A percentile compares a stretch with the other conserved stretches of the same genome.
These are phyloP conservation scores for Solea solea DNA, from an alignment of 2,113 vertebrate species.

Conservation along the genomic window DNA sequence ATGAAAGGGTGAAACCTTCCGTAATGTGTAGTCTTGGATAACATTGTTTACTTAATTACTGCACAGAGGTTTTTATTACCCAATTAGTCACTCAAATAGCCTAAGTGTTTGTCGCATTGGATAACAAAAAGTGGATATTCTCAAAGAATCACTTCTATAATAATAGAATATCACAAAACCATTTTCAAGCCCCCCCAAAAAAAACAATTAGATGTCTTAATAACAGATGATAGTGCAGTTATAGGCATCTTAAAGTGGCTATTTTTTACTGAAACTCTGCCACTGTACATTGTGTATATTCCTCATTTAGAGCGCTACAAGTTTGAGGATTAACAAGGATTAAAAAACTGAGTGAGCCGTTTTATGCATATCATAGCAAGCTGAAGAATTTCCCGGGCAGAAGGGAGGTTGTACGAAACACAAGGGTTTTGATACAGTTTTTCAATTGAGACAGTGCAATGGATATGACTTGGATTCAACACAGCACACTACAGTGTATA, in stretches of 20 bases:
- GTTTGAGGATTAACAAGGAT: slow-evolving; percentile 51
- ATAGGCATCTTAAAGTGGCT: neutral
- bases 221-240: neutral
- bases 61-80: neutral
- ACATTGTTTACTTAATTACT: too few species aligned
- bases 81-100: neutral
- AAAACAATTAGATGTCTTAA: neutral
- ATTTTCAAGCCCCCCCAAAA: too few species aligned
- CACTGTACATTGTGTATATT: too few species aligned
- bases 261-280: too few species aligned
- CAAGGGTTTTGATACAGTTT: slow-evolving; percentile 14
- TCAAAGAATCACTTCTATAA: too few species aligned
- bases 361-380: slow-evolving; percentile 45
- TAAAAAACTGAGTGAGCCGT: slow-evolving; percentile 55
- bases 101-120: neutral
- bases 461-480: neutral
- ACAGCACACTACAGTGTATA: slow-evolving; percentile 6
- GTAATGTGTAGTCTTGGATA: too few species aligned
- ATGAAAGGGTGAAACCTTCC: too few species aligned
- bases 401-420: too few species aligned
- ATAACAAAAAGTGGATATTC: too few species aligned
- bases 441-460: neutral
- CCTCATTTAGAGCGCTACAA: too few species aligned
- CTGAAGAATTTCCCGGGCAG: slow-evolving; percentile 33
- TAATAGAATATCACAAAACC: too few species aligned